Evolutionary conservation across 1,140 invertebrate genomes (phyloP), one percentile per base, ranked within the genome.

Genomic region (Goniozus legneri): DNA sequence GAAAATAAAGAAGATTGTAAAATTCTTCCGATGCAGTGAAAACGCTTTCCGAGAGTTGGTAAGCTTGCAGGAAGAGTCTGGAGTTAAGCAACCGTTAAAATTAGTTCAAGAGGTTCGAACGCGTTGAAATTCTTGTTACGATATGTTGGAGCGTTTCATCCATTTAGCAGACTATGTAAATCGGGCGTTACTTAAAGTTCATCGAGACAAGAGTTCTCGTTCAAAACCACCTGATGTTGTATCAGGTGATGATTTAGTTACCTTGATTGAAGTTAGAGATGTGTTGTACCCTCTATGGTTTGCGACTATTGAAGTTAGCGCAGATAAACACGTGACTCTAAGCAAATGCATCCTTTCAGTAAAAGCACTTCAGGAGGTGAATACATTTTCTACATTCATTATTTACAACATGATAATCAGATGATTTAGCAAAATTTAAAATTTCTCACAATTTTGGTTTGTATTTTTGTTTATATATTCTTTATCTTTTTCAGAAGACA

Each of bases 391-490:
- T 13, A 41, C n/a, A 41, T n/a, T n/a, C n/a, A 6, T 6, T 36
- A n/a, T 13, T 18, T 2, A 36, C 34, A 36, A 14, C 34, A 2
- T n/a, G 13, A 2, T 8, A 13, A 1, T 36, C 8, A 2, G 34
- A 6, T 13, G 13, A 18, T 2, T 36, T 36, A 46, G 10, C 6
- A 43, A 50, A 1, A 37, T 50, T 41, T 38, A 49, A 32, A 50
- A 50, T 31, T 46, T 60, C 32, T 65, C 57, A 33, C n/a, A n/a
- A n/a, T n/a, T 59, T 47, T 44, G 58, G 64, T 50, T 42, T 63
- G 36, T 65, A 49, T 3, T 58, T 44, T 41, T 56, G 65, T 54
- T 47, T 60, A 13, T 70, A 60, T 57, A 59, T 60, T 38, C 64
- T 62, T 46, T 42, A 14, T 40, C 4, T 4, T 30, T 27, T 15